Conservation (phyloP, 2,888 invertebrate genomes). For the Girardia tigrina region DNA sequence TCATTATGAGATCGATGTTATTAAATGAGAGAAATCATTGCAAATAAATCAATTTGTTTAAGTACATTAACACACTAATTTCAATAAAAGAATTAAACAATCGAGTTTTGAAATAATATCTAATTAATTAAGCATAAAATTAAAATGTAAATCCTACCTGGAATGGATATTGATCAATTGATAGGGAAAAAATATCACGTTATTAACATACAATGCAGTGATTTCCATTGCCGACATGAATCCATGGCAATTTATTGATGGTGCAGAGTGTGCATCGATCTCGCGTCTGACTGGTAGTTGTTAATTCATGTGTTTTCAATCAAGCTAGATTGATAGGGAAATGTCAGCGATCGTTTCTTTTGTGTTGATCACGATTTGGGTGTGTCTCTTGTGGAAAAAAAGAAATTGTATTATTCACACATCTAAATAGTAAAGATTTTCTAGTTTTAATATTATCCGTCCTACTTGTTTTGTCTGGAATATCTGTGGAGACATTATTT, state of each 20-base stretch:
- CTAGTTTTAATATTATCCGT: too few relatives aligned
- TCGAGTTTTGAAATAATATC: neutral
- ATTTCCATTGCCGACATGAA: constrained; percentile 4
- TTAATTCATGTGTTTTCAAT: constrained; percentile 14
- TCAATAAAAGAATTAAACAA: neutral
- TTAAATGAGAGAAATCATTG: too few relatives aligned
- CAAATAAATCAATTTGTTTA: neutral
- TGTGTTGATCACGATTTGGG: neutral
- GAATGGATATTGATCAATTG: constrained; percentile 17
- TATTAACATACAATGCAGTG: constrained; percentile 8
- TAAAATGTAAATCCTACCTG: constrained; percentile 6
- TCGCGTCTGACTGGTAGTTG: neutral
- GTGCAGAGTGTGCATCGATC: neutral
- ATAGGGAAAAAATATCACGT: constrained; percentile 14
- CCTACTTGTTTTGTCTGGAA: too few relatives aligned
- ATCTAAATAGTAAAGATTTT: too few relatives aligned
- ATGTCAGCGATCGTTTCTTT: constrained; percentile 1
- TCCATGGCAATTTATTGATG: neutral
- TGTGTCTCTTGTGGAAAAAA: neutral
- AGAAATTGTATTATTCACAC: neutral
- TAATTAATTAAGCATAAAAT: constrained; percentile 7
- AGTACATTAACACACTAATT: too few relatives aligned
- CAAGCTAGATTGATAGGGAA: constrained; percentile 12
- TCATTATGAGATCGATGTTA: too few relatives aligned
- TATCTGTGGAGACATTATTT: too few relatives aligned